Evolutionary conservation across 1,140 invertebrate species (phyloP), one percentile per base, ranked within the genome.

Genomic region (Tigriopus japonicus): DNA sequence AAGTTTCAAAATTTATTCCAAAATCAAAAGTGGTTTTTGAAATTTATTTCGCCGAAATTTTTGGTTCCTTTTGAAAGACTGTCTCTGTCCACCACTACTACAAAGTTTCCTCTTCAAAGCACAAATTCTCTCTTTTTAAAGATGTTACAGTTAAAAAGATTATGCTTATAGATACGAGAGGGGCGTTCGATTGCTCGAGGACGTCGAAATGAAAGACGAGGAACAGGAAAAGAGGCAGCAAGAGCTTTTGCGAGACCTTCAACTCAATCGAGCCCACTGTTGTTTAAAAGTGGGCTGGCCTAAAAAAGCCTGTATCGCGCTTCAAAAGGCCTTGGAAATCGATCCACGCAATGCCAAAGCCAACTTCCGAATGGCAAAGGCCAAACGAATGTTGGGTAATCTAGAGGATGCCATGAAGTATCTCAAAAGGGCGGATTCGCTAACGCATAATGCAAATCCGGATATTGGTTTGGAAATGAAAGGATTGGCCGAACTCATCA

Each of bases 381-480:
- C 55, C 17, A 58, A 58, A n/a, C 17, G 55, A 42, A 58, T 58
- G 17, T 23, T 58, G 12, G 24, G 55, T 6, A 5, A 40, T 42
- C 14, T n/a, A 6, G 55, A 58, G 5, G n/a, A 58, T 15, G 55
- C 55, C 21, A 41, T 17, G 28, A 21, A 41, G n/a, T 58, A 41
- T n/a, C 55, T 58, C 17, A 58, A 41, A 17, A 3, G 40, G n/a
- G 55, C 55, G 35, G n/a, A 54, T 54, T 40, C 15, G 35, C 28
- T 41, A 2, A 6, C 41, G 51, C 21, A 12, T 23, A 14, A 17
- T 19, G 62, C 45, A 15, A 49, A 49, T 21, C 3, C n/a, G 10
- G n/a, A 15, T 49, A 49, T 49, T 49, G 45, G 45, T 10, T 12
- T 5, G n/a, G 45, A 49, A 49, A 15, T 49, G n/a, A 21, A 6